phyloP scores from a whole-genome alignment of 92 coral and sea anemone species.

The Isaurus tuberculatus region DNA sequence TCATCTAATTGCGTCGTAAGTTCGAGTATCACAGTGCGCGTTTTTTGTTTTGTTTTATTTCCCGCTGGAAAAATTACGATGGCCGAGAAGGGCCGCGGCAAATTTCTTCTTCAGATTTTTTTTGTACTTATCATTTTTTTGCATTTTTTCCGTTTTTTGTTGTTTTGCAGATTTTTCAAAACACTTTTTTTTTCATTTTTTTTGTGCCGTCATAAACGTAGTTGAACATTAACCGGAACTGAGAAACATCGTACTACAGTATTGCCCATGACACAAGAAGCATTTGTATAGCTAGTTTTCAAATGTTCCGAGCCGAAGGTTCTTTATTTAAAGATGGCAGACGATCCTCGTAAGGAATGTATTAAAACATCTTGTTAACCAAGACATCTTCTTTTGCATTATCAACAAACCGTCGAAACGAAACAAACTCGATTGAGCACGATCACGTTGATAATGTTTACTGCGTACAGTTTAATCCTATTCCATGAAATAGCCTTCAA shows the following conservation, averaged over 20 bases:
- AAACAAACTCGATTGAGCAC: background rate
- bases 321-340: background rate
- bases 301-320: background rate
- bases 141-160: background rate
- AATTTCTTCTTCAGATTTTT: too few species aligned
- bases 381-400: background rate
- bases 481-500: background rate
- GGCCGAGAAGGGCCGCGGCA: too few species aligned
- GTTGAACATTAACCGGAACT: background rate
- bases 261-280: background rate
- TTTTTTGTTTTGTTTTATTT: too few species aligned
- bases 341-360: conserved; percentile 1
- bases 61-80: too few species aligned
- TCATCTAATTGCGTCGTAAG: too few species aligned
- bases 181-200: background rate
- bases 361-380: background rate
- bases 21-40: too few species aligned
- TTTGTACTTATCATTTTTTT: too few species aligned
- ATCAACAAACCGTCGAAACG: background rate
- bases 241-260: background rate
- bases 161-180: background rate
- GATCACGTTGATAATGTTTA: background rate
- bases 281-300: background rate
- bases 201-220: background rate
- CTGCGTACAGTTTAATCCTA: background rate